A percentile compares a stretch with the other conserved stretches of the same genome.
Evolutionary conservation across 2,888 invertebrate genomes (phyloP).

Genomic region (Furcula furcula): DNA sequence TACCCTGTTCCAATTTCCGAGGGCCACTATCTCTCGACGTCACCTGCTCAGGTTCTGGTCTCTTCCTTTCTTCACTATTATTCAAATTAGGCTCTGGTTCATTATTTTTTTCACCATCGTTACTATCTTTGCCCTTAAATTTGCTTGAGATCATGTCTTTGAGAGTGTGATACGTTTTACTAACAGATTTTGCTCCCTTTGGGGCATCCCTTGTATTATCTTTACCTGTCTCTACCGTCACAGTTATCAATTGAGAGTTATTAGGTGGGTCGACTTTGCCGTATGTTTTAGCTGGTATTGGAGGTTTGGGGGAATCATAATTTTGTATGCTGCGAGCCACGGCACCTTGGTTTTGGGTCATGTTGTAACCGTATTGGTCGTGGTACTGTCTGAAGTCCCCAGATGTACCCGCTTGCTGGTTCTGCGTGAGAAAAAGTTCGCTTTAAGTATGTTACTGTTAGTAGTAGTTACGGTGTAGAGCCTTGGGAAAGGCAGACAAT

Average conservation of each 20-base stretch:
- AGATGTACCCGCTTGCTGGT: constrained; percentile 76
- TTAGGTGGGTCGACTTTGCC: constrained; percentile 64
- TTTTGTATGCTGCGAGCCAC: constrained; percentile 65
- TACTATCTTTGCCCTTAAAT: constrained; percentile 85
- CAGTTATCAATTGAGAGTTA: constrained; percentile 77
- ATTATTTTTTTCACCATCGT: constrained; percentile 71
- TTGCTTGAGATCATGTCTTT: constrained; percentile 92
- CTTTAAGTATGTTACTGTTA: constrained; percentile 38
- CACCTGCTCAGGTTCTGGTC: constrained; percentile 65
- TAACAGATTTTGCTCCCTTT: constrained; percentile 84
- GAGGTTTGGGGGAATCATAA: constrained; percentile 71
- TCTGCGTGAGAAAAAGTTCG: constrained; percentile 52
- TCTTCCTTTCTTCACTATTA: constrained; percentile 83
- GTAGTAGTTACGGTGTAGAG: no score
- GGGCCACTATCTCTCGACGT: constrained; percentile 67
- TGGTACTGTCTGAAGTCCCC: constrained; percentile 78
- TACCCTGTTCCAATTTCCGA: constrained; percentile 82
- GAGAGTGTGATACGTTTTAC: constrained; percentile 90
- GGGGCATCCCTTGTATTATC: constrained; percentile 80
- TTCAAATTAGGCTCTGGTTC: constrained; percentile 81
- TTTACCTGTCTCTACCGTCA: constrained; percentile 83
- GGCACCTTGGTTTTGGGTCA: constrained; percentile 64
- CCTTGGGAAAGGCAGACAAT: constrained; percentile 56
- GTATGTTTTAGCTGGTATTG: constrained; percentile 74
- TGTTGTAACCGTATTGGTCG: constrained; percentile 77